Evolutionary conservation across 2,888 invertebrate genomes (phyloP).

Genomic region (Oscheius sp.): DNA sequence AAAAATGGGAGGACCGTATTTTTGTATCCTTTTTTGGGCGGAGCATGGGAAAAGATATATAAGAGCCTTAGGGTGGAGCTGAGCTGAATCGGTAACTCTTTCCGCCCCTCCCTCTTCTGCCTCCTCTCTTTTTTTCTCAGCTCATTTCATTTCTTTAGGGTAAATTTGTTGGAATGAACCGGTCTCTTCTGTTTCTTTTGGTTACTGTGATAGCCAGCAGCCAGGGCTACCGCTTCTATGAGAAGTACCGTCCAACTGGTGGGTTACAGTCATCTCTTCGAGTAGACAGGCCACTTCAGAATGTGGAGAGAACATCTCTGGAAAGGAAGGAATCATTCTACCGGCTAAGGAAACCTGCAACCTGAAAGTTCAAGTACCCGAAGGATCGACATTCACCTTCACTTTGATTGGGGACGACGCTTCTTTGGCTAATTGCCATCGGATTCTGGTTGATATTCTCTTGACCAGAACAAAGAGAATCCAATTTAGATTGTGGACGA

Average conservation of each 20-base stretch:
- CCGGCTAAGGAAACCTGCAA: slow-evolving; percentile 1
- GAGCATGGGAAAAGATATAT: too few species aligned
- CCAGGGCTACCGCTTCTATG: background rate
- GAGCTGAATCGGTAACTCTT: too few species aligned
- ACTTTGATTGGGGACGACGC: background rate
- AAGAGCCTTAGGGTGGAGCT: too few species aligned
- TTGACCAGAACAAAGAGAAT: background rate
- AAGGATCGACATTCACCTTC: background rate
- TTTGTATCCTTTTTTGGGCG: too few species aligned
- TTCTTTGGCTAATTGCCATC: background rate
- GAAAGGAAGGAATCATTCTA: background rate
- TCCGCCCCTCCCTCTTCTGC: background rate
- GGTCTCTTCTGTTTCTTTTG: background rate
- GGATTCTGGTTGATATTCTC: background rate
- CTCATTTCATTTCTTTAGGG: background rate
- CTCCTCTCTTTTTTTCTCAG: background rate
- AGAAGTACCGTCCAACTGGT: background rate
- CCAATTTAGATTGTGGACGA: slow-evolving; percentile 4
- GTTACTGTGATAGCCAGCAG: background rate
- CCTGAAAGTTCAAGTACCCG: slow-evolving; percentile 2
- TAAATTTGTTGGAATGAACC: too few species aligned
- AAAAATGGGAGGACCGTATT: too few species aligned
- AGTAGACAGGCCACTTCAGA: too few species aligned
- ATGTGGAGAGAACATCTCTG: slow-evolving; percentile 1
- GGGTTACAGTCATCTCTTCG: too few species aligned